These are phyloP conservation scores for Mechanitis mazaeus DNA, from an alignment of 2,888 invertebrate genomes.

Conservation along the genomic window DNA sequence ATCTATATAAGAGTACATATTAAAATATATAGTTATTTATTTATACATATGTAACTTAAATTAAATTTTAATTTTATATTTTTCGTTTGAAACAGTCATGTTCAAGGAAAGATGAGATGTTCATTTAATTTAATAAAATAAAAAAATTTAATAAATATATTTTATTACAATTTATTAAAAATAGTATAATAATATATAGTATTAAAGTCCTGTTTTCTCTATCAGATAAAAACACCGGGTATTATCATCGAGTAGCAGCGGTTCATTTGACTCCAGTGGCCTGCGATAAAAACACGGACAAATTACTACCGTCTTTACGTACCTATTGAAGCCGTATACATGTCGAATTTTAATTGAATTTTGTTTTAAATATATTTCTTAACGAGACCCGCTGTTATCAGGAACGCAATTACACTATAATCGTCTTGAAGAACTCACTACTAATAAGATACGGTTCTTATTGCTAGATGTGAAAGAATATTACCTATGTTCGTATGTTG, in stretches of 20 bases:
- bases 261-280: neutral
- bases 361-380: slow-evolving; percentile 52
- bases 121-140: neutral
- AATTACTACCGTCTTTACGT: slow-evolving; percentile 28
- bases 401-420: slow-evolving; percentile 21
- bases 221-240: neutral
- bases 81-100: too few species aligned
- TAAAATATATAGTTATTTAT: too few species aligned
- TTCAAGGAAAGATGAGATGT: too few species aligned
- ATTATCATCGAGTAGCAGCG: slow-evolving; percentile 17
- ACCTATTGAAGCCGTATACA: slow-evolving; percentile 46
- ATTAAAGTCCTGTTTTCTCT: neutral
- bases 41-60: too few species aligned
- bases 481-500: neutral
- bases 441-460: neutral
- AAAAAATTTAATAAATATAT: neutral
- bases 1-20: too few species aligned
- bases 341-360: slow-evolving; percentile 67
- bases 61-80: too few species aligned
- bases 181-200: too few species aligned
- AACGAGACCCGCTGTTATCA: slow-evolving; percentile 36
- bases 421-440: slow-evolving; percentile 11
- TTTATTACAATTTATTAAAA: too few species aligned
- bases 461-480: slow-evolving; percentile 2
- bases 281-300: slow-evolving; percentile 34